These are phyloP conservation scores for Caenorhabditis remanei DNA, from an alignment of 1,140 invertebrate species.

Conservation along the genomic window DNA sequence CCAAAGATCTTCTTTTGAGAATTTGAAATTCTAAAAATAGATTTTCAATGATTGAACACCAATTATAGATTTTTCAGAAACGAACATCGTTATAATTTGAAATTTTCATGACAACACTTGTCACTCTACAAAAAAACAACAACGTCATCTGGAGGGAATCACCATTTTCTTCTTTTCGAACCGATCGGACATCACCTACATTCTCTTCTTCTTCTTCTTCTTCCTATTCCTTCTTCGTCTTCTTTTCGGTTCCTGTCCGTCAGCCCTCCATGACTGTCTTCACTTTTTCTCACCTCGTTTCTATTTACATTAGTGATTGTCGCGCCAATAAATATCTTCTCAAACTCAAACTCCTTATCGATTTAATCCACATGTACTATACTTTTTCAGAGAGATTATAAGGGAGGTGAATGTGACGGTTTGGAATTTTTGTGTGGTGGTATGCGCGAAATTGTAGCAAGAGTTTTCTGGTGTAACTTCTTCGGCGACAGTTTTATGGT, in stretches of 20 bases:
- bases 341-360: conserved; percentile 39
- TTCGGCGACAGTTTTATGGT: neutral
- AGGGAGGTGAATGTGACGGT: conserved; percentile 12
- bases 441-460: neutral
- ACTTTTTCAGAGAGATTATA: conserved; percentile 42
- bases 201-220: neutral
- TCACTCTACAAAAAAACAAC: conserved; percentile 9
- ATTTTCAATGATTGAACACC: too few species aligned
- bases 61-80: neutral
- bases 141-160: neutral
- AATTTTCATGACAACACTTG: neutral
- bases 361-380: conserved; percentile 49
- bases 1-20: too few species aligned
- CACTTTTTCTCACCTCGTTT: neutral
- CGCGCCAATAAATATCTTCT: conserved; percentile 27
- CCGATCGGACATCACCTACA: conserved; percentile 60
- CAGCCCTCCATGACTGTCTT: conserved; percentile 39
- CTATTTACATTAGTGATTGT: conserved; percentile 34
- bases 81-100: neutral
- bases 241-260: neutral
- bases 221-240: neutral
- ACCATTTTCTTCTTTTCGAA: conserved; percentile 62
- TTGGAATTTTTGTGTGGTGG: neutral
- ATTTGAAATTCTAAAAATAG: too few species aligned
- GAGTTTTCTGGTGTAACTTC: neutral